Evolutionary conservation across 2,797 vertebrate species (phyloP), one percentile per base, ranked within the genome.

Genomic region (Gallirallus australis): DNA sequence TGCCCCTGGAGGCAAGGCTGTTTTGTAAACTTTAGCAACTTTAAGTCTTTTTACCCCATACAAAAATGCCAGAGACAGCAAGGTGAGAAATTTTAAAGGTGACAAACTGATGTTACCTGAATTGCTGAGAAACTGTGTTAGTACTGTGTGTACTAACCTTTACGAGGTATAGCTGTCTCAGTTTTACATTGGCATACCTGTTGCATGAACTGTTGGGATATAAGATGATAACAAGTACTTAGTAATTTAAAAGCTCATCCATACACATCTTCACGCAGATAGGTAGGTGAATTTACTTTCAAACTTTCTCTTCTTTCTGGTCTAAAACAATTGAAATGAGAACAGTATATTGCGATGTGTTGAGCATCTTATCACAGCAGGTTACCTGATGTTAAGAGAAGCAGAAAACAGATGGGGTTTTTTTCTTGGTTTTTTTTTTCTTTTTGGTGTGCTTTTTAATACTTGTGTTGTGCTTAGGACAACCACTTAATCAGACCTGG

Each of bases 11-110:
- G 40, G 61, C 33, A 87, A 86, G 92, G 42, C 60, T 76, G 19
- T 80, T 91, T 70, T 56, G 85, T 47, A 93, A 93, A 71, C 45
- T 65, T 81, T 7, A 91, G 60, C 52, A 88, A 87, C 53, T 92
- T 88, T 70, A 88, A 89, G 45, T 57, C 54, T 53, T 75, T 45
- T 57, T 79, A 52, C 19, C 20, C 35, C 20, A 5, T 8, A 19
- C 16, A 78, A 35, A 86, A 95, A 72, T 60, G 31, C 42, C 48
- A 70, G 59, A 61, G 47, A 64, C 17, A 86, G 86, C 42, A 89
- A 90, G 82, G 52, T 4, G 72, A 69, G 59, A 57, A 66, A 68
- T 6, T 82, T 25, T 66, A 94, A 66, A 90, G 80, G 77, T 86
- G 73, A 83, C 42, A 94, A 82, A 90, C 61, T 79, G 52, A 89